phyloP scores from a whole-genome alignment of 92 coral and sea anemone species.

The Heteractis magnifica region DNA sequence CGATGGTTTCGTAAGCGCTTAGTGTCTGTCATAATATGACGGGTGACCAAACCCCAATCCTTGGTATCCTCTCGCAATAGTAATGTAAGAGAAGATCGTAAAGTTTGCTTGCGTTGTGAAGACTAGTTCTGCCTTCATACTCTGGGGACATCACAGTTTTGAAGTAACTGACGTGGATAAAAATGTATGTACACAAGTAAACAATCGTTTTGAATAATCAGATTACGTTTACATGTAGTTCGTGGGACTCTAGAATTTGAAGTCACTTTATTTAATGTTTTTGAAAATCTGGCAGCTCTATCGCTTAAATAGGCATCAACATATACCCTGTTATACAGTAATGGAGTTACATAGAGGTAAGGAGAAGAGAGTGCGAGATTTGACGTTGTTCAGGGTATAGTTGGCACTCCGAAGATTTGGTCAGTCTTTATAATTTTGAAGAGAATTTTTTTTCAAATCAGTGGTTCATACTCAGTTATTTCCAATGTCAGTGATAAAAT shows the following conservation, averaged over 20 bases:
- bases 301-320: not conserved
- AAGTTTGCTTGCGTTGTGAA: not conserved
- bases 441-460: too few species aligned
- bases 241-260: not conserved
- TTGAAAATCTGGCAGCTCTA: not conserved
- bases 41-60: slow-evolving; percentile 24
- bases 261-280: not conserved
- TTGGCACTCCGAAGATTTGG: too few species aligned
- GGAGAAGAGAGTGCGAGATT: too few species aligned
- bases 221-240: not conserved
- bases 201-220: slow-evolving; percentile 3
- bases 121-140: not conserved
- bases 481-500: too few species aligned
- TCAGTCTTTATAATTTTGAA: too few species aligned
- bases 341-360: too few species aligned
- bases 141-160: not conserved
- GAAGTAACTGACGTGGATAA: slow-evolving; percentile 5
- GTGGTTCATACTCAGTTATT: too few species aligned
- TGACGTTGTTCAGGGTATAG: too few species aligned
- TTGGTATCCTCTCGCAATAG: not conserved
- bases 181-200: not conserved
- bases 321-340: not conserved
- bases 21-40: slow-evolving; percentile 29
- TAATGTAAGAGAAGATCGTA: not conserved
- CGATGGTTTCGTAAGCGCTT: slow-evolving; percentile 37